Evolutionary conservation across 2,888 invertebrate species (phyloP).

Genomic region (Spisula subtruncata): DNA sequence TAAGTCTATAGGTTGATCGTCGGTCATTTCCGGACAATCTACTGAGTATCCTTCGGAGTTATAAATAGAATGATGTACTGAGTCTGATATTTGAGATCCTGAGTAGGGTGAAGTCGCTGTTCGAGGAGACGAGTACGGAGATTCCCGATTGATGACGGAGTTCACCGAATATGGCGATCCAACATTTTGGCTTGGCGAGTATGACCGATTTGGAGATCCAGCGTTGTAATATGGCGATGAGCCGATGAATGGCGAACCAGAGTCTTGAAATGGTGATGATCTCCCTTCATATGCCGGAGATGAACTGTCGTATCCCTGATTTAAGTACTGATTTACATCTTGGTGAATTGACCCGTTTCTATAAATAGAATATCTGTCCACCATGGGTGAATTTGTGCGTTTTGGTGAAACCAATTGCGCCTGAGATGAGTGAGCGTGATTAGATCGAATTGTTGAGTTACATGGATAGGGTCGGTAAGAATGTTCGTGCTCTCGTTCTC

Average conservation of each 20-base stretch:
- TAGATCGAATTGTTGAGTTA: conserved; percentile 27
- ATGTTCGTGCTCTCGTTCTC: conserved; percentile 24
- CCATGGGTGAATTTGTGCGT: conserved; percentile 21
- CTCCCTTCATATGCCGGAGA: conserved; percentile 60
- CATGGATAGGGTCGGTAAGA: conserved; percentile 38
- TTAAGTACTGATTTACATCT: conserved; percentile 35
- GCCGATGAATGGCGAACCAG: conserved; percentile 59
- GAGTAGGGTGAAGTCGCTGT: conserved; percentile 48
- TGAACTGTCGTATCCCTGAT: conserved; percentile 40
- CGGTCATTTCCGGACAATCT: conserved; percentile 30
- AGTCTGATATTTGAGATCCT: conserved; percentile 34
- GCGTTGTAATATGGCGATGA: conserved; percentile 57
- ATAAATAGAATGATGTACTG: conserved; percentile 1
- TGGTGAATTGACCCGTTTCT: conserved; percentile 47
- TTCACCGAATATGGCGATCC: conserved; percentile 44
- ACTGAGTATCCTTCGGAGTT: conserved; percentile 41
- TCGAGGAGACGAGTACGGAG: conserved; percentile 55
- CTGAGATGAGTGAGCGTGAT: neutral
- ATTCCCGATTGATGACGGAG: conserved; percentile 26
- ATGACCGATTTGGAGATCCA: conserved; percentile 46
- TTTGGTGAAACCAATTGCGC: conserved; percentile 38
- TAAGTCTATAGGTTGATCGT: conserved; percentile 84
- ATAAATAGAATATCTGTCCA: conserved; percentile 26
- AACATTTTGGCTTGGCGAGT: conserved; percentile 38
- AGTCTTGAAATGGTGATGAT: conserved; percentile 66